phyloP scores from a whole-genome alignment of 2,797 vertebrate species.

The Botia almorhae region DNA sequence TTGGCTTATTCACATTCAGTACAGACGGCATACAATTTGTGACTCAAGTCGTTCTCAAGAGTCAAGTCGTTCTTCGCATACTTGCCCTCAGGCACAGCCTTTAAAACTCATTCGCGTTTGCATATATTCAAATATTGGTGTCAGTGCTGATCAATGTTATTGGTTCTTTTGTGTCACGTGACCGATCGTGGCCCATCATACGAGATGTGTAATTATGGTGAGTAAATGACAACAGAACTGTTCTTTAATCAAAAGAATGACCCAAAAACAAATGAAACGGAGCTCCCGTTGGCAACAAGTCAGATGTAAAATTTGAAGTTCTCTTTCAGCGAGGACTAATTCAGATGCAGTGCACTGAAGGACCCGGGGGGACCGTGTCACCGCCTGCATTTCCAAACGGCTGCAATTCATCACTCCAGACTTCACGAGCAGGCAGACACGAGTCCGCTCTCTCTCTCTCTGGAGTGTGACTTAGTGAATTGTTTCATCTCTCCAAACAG shows the following conservation, averaged over 20 bases:
- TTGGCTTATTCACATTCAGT: neutral
- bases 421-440: slow-evolving; percentile 45
- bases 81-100: neutral
- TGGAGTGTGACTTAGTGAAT: slow-evolving; percentile 46
- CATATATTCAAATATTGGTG: neutral
- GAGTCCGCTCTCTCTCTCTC: slow-evolving; percentile 23
- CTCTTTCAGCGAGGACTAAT: slow-evolving; percentile 35
- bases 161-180: neutral
- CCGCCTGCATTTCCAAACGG: slow-evolving; percentile 37
- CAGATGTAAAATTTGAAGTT: slow-evolving; percentile 42
- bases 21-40: neutral
- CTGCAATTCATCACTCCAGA: slow-evolving; percentile 57
- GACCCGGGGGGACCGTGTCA: slow-evolving; percentile 46
- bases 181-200: neutral
- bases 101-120: neutral
- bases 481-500: slow-evolving; percentile 53
- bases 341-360: slow-evolving; percentile 45
- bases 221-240: neutral
- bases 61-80: neutral
- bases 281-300: slow-evolving; percentile 59
- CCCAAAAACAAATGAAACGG: slow-evolving; percentile 16
- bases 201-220: neutral
- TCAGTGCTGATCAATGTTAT: neutral
- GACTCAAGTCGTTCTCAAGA: neutral
- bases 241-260: slow-evolving; percentile 16